These are phyloP conservation scores for Manduca sexta DNA, from an alignment of 1,140 invertebrate species.

Conservation along the genomic window DNA sequence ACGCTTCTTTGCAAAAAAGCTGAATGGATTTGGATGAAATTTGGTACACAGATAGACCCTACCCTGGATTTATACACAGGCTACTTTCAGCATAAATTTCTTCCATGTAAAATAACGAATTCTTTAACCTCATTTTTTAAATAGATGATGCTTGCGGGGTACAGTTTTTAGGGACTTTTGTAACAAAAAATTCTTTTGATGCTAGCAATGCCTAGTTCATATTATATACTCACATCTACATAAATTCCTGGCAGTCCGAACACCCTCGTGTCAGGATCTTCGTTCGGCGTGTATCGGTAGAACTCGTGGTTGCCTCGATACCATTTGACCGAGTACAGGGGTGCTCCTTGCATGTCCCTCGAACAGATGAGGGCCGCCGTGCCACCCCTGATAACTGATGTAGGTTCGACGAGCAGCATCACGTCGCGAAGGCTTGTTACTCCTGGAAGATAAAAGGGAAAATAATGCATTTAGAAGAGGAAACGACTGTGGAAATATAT, in stretches of 20 bases:
- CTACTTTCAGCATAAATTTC: too few relatives aligned
- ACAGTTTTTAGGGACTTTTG: too few relatives aligned
- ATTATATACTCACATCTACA: conserved; percentile 81
- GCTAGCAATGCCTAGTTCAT: too few relatives aligned
- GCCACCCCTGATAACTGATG: conserved; percentile 78
- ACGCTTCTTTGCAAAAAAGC: too few relatives aligned
- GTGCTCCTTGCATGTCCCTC: conserved; percentile 82
- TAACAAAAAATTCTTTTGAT: too few relatives aligned
- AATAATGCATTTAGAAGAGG: background rate
- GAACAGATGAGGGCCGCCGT: conserved; percentile 80
- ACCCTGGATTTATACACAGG: too few relatives aligned
- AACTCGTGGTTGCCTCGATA: conserved; percentile 79
- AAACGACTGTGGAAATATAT: too few relatives aligned
- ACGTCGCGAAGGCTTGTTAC: conserved; percentile 68
- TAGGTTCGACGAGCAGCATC: conserved; percentile 66
- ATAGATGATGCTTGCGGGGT: too few relatives aligned
- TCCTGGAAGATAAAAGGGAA: conserved; percentile 26
- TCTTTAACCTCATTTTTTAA: too few relatives aligned
- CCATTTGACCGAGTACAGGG: conserved; percentile 79
- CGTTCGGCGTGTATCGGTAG: conserved; percentile 82
- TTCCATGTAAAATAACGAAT: too few relatives aligned
- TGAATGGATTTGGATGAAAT: too few relatives aligned
- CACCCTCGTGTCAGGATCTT: conserved; percentile 78
- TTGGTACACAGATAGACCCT: too few relatives aligned
- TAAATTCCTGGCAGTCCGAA: conserved; percentile 81